A percentile compares a stretch with the other conserved stretches of the same genome.
Conservation (phyloP, 1,140 invertebrate species). For the Drosophila lini region DNA sequence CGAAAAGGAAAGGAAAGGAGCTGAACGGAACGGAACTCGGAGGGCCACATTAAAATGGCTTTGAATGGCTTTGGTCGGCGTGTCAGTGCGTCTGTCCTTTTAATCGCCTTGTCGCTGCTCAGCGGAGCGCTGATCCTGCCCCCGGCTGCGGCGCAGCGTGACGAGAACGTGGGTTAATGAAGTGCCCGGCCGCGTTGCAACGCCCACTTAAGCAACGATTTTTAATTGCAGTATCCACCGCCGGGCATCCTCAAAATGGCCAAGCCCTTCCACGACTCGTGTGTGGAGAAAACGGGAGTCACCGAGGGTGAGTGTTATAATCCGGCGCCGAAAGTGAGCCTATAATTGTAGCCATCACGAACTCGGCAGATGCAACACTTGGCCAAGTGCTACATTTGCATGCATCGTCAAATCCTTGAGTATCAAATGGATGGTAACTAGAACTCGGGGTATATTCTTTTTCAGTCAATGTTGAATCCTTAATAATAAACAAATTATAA, state of each 20-base stretch:
- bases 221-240: conserved; percentile 82
- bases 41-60: conserved; percentile 78
- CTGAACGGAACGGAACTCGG: conserved; percentile 13
- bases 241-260: conserved; percentile 75
- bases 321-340: conserved; percentile 14
- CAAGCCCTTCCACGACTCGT: conserved; percentile 76
- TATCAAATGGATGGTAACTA: background rate
- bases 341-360: conserved; percentile 21
- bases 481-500: no score
- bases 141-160: conserved; percentile 72
- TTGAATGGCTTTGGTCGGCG: conserved; percentile 77
- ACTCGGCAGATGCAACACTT: background rate
- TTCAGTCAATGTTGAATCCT: background rate
- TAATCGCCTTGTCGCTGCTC: conserved; percentile 80
- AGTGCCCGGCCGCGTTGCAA: conserved; percentile 41
- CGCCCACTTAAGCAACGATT: conserved; percentile 65
- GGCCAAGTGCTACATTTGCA: conserved; percentile 13
- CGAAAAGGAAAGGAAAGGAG: conserved; percentile 3
- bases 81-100: conserved; percentile 68
- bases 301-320: conserved; percentile 66
- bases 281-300: conserved; percentile 79
- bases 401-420: background rate
- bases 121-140: conserved; percentile 65
- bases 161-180: conserved; percentile 78
- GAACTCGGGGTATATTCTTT: background rate